Evolutionary conservation across 2,113 vertebrate genomes (phyloP).

Genomic region (Epinephelus cyanopodus): DNA sequence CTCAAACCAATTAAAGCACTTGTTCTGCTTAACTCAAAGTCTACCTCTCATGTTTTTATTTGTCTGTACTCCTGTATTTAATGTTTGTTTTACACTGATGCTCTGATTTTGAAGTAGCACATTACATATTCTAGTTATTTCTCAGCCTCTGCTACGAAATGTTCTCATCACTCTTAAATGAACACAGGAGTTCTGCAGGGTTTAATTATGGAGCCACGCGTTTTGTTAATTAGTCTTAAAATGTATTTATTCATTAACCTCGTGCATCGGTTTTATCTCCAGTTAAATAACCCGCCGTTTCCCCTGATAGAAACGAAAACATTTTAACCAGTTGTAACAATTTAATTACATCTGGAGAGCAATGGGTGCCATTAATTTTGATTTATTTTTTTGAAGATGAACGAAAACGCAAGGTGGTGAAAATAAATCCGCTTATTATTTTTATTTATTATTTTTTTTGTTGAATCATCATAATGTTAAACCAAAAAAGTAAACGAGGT

Average conservation of each 20-base stretch:
- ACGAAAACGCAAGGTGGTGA: neutral
- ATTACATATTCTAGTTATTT: neutral
- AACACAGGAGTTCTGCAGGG: neutral
- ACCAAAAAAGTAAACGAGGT: neutral
- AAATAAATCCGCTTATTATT: no score
- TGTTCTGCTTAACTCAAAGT: conserved; percentile 79
- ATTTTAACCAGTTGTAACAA: neutral
- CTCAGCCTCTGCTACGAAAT: neutral
- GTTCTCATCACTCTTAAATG: neutral
- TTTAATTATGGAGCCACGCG: no score
- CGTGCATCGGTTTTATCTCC: neutral
- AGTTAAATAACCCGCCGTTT: neutral
- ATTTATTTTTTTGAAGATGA: neutral
- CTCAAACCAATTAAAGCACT: conserved; percentile 88
- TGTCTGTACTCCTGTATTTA: neutral
- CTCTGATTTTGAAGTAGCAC: neutral
- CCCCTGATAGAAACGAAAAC: neutral
- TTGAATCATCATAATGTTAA: neutral
- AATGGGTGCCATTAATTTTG: neutral
- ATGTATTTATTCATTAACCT: neutral
- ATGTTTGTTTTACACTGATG: neutral
- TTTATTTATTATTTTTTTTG: no score
- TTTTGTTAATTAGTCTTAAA: no score
- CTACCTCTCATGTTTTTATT: neutral
- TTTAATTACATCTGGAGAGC: neutral